phyloP scores from a whole-genome alignment of 2,888 invertebrate species.

The Merodon equestris region DNA sequence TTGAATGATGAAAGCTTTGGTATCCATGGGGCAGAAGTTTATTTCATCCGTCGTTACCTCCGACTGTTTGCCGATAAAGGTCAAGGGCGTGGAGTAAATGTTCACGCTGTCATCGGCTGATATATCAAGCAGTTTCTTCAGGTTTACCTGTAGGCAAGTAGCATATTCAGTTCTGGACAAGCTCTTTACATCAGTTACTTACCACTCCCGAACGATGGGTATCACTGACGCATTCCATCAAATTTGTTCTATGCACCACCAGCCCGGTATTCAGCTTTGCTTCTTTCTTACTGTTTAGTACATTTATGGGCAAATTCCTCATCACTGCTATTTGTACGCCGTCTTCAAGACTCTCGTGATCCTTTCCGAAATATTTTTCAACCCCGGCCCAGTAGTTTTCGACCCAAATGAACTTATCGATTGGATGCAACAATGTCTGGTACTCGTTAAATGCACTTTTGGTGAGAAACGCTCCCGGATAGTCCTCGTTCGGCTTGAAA shows the following conservation, averaged over 20 bases:
- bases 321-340: slow-evolving; percentile 79
- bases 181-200: slow-evolving; percentile 38
- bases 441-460: slow-evolving; percentile 80
- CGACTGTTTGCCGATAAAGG: slow-evolving; percentile 74
- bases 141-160: slow-evolving; percentile 72
- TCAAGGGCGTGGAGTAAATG: slow-evolving; percentile 76
- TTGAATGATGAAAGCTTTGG: slow-evolving; percentile 75
- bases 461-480: slow-evolving; percentile 81
- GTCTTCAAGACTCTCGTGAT: slow-evolving; percentile 75
- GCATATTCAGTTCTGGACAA: too few species aligned
- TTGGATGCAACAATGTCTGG: slow-evolving; percentile 77
- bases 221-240: slow-evolving; percentile 78
- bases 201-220: slow-evolving; percentile 73
- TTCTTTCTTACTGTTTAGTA: slow-evolving; percentile 45
- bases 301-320: slow-evolving; percentile 75
- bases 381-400: slow-evolving; percentile 78
- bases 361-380: slow-evolving; percentile 73
- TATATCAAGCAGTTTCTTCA: slow-evolving; percentile 71
- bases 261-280: slow-evolving; percentile 76
- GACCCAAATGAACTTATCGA: slow-evolving; percentile 77
- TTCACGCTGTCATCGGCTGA: slow-evolving; percentile 51
- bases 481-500: slow-evolving; percentile 75
- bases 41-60: slow-evolving; percentile 71
- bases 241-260: slow-evolving; percentile 80
- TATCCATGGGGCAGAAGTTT: slow-evolving; percentile 77